phyloP scores from a whole-genome alignment of 2,888 invertebrate species.

The Microplitis deprimator region DNA sequence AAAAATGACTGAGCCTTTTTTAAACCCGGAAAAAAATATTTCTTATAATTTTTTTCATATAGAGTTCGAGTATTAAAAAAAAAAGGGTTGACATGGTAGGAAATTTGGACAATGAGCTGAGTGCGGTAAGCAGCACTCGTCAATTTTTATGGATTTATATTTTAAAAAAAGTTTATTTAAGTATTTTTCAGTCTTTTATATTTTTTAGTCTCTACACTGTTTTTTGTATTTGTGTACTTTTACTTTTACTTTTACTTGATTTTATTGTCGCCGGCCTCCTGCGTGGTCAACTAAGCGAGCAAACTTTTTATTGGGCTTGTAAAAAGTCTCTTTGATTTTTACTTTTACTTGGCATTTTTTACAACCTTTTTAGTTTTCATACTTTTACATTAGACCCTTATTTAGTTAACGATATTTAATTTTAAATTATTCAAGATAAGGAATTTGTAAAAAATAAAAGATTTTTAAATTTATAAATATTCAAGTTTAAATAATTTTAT shows the following conservation, averaged over 20 bases:
- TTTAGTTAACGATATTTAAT: background rate
- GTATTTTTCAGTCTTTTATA: constrained; percentile 8
- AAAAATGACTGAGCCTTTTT: background rate
- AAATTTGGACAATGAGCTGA: constrained; percentile 52
- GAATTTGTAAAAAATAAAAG: too few relatives aligned
- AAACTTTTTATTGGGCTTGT: constrained; percentile 45
- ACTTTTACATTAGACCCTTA: background rate
- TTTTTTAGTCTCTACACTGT: constrained; percentile 9
- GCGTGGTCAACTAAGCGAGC: constrained; percentile 28
- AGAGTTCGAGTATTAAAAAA: constrained; percentile 19
- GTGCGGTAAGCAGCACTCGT: constrained; percentile 53
- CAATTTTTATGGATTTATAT: constrained; percentile 63
- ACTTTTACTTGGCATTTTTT: constrained; percentile 13
- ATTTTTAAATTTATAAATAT: too few relatives aligned
- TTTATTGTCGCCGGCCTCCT: constrained; percentile 10
- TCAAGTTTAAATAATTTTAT: too few relatives aligned
- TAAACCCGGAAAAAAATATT: background rate
- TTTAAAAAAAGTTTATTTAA: constrained; percentile 49
- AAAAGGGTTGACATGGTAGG: constrained; percentile 42
- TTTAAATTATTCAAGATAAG: background rate
- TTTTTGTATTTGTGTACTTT: background rate
- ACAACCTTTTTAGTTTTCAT: constrained; percentile 19
- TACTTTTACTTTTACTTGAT: background rate
- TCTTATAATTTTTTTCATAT: constrained; percentile 22
- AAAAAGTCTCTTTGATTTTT: constrained; percentile 39